These are phyloP conservation scores for Drosophila paranaensis DNA, from an alignment of 2,888 invertebrate genomes.

Conservation along the genomic window DNA sequence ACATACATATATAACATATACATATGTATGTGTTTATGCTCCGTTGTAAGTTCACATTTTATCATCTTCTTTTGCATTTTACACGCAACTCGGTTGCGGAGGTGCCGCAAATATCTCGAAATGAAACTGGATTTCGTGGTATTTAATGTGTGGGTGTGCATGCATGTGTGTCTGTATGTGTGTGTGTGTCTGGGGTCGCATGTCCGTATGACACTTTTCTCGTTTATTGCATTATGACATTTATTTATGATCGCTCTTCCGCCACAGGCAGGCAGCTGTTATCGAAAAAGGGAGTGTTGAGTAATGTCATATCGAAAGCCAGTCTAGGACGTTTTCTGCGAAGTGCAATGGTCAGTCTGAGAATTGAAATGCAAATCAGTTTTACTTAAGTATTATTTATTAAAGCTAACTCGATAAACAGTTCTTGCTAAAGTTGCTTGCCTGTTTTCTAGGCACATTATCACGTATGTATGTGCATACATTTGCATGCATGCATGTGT, in stretches of 20 bases:
- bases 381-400: neutral
- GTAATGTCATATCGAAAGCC: slow-evolving; percentile 12
- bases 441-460: too few species aligned
- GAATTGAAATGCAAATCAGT: slow-evolving; percentile 1
- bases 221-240: slow-evolving; percentile 76
- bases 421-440: neutral
- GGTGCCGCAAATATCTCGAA: slow-evolving; percentile 35
- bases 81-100: slow-evolving; percentile 57
- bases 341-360: slow-evolving; percentile 30
- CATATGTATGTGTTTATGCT: slow-evolving; percentile 5
- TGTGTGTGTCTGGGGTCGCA: slow-evolving; percentile 49
- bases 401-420: slow-evolving; percentile 13
- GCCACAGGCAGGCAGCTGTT: slow-evolving; percentile 9
- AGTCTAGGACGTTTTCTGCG: slow-evolving; percentile 32
- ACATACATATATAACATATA: neutral
- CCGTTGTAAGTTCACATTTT: slow-evolving; percentile 34
- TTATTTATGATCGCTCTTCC: slow-evolving; percentile 68
- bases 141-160: slow-evolving; percentile 21
- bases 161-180: slow-evolving; percentile 11
- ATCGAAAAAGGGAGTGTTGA: slow-evolving; percentile 22
- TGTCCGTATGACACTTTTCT: slow-evolving; percentile 69
- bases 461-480: neutral
- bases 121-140: slow-evolving; percentile 49
- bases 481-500: neutral
- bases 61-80: slow-evolving; percentile 40